Base-by-base conservation (phyloP, 1,140 invertebrate genomes). In the Drosophila truncata region DNA sequence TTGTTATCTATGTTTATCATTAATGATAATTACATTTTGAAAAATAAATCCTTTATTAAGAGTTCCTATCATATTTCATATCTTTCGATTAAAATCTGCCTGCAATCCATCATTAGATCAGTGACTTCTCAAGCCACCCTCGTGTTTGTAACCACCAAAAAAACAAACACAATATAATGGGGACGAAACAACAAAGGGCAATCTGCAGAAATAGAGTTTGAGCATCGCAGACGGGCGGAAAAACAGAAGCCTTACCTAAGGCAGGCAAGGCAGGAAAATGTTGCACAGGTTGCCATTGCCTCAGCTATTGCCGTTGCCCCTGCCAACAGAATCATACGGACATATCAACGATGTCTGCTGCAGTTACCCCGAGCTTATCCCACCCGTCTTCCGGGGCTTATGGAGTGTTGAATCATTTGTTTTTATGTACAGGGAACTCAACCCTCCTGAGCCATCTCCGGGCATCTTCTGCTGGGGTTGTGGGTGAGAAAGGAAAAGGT, bases 321-420 rank as follows among this genome's bases (percentile, higher is more conserved):
- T 54, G 50, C 33, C 52, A 59, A 78, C 57, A 64, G 42, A 76
- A 69, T 60, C 72, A 57, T 46, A 58, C 54, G 70, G 54, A 73
- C 55, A 78, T 76, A 76, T 76, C 71, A 75, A 76, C 60, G 61
- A 46, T 83, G 81, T 83, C 81, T 83, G 81, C 73, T 87, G 83
- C 83, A 87, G 83, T 74, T 82, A 54, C 33, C 44, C 60, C 39
- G 64, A 55, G 61, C 59, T 47, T 16, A 42, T 50, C 20, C 62
- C 63, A 57, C 31, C 49, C 55, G 37, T 49, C 18, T 20, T 46
- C 50, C 29, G 44, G 50, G 50, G 58, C 81, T 69, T 62, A 73
- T 59, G 52, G 82, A 85, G 82, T 85, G 78, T 84, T 71, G 75
- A 84, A 88, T 88, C 87, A 88, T 88, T 88, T 88, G 83, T 82